Evolutionary conservation across 2,888 invertebrate species (phyloP).

Genomic region (Entomobrya proxima): DNA sequence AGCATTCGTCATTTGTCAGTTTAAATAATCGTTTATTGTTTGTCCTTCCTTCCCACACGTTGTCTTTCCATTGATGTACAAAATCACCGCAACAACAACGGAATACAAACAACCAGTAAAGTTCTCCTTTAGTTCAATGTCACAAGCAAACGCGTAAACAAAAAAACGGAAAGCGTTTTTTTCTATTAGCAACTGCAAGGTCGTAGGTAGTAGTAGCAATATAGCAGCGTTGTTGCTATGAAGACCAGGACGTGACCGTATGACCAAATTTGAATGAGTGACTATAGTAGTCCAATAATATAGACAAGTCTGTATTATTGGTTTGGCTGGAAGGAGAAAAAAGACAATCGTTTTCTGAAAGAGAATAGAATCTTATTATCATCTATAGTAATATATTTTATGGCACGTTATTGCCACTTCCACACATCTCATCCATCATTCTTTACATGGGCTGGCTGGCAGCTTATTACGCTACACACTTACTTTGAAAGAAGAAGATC

Average conservation of each 20-base stretch:
- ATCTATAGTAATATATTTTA: background rate
- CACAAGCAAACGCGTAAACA: background rate
- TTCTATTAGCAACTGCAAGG: slow-evolving; percentile 1
- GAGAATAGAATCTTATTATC: no score
- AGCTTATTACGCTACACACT: background rate
- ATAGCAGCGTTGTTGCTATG: background rate
- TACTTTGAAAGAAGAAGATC: no score
- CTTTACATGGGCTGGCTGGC: background rate
- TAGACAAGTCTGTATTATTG: background rate
- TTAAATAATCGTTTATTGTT: slow-evolving; percentile 13
- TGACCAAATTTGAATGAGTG: background rate
- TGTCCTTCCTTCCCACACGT: slow-evolving; percentile 28
- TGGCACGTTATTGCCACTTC: background rate
- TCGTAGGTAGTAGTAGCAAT: no score
- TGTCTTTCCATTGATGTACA: background rate
- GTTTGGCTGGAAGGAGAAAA: background rate
- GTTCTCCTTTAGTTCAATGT: slow-evolving; percentile 3
- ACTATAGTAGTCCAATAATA: no score
- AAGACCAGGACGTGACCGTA: background rate
- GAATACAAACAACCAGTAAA: background rate
- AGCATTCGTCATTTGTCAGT: background rate
- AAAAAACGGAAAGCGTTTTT: background rate
- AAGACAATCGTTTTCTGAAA: background rate
- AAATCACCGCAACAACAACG: background rate
- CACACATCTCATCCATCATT: background rate